Evolutionary conservation across 2,888 invertebrate genomes (phyloP).

Genomic region (Endotricha flammealis): DNA sequence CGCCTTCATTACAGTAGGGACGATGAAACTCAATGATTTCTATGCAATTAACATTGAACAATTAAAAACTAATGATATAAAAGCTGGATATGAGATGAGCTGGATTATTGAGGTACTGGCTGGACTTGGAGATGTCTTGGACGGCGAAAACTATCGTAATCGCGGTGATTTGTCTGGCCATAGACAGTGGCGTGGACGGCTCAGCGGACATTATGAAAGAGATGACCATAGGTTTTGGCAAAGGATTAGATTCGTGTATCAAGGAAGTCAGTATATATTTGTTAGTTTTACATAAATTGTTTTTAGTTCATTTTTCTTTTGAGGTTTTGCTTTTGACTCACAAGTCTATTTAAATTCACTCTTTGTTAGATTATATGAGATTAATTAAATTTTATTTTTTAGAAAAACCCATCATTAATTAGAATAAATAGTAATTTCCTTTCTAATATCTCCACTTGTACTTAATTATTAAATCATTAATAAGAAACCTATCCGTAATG

Average conservation of each 20-base stretch:
- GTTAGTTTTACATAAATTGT: neutral
- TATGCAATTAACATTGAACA: neutral
- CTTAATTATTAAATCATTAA: too few relatives aligned
- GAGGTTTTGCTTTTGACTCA: too few relatives aligned
- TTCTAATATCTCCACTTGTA: too few relatives aligned
- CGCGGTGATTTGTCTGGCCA: conserved; percentile 20
- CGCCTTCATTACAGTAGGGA: too few relatives aligned
- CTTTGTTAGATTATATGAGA: too few relatives aligned
- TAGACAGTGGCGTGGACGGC: conserved; percentile 21
- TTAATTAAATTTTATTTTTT: too few relatives aligned
- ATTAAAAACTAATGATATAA: conserved; percentile 4
- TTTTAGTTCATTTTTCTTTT: too few relatives aligned
- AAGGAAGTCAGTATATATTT: conserved; percentile 32
- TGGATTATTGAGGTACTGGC: neutral
- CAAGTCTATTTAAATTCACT: too few relatives aligned
- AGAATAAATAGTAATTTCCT: too few relatives aligned
- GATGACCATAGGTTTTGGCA: conserved; percentile 30
- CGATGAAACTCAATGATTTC: too few relatives aligned
- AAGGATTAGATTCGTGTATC: conserved; percentile 38
- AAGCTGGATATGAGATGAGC: neutral
- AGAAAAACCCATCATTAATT: too few relatives aligned
- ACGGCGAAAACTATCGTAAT: conserved; percentile 17
- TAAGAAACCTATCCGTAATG: too few relatives aligned
- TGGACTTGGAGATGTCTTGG: conserved; percentile 1
- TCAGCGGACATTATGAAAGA: conserved; percentile 39